Evolutionary conservation across 2,888 invertebrate genomes (phyloP).

Genomic region (Epinotia ramella): DNA sequence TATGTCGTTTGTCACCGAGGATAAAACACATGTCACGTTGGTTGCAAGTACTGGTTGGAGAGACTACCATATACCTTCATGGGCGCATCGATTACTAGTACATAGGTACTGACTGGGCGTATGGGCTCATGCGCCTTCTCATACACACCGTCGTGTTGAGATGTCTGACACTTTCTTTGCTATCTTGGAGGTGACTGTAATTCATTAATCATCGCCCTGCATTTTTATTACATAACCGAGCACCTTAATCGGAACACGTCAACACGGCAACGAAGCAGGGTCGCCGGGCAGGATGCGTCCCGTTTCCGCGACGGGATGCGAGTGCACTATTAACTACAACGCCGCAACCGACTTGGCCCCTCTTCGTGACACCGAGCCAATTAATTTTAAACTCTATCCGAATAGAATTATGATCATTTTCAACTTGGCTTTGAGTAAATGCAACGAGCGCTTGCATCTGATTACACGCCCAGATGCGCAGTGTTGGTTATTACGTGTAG

Average conservation of each 20-base stretch:
- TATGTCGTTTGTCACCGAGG: neutral
- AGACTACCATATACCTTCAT: too few relatives aligned
- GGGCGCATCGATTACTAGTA: too few relatives aligned
- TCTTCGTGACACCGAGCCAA: neutral
- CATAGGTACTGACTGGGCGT: too few relatives aligned
- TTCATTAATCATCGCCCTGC: neutral
- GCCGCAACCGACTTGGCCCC: conserved; percentile 24
- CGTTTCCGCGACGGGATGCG: conserved; percentile 61
- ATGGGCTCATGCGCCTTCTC: too few relatives aligned
- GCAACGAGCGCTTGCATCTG: conserved; percentile 11
- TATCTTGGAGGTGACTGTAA: neutral
- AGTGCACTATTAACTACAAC: conserved; percentile 55
- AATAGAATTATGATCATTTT: neutral
- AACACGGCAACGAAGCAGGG: neutral
- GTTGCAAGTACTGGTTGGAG: too few relatives aligned
- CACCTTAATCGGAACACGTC: conserved; percentile 5
- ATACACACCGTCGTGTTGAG: too few relatives aligned
- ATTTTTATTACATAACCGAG: conserved; percentile 7
- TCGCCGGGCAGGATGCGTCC: conserved; percentile 53
- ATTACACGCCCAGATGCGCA: conserved; percentile 19
- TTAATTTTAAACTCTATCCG: neutral
- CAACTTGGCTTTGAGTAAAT: neutral
- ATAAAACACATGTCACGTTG: neutral
- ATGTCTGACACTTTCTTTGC: too few relatives aligned
- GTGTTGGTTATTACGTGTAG: conserved; percentile 12